These are phyloP conservation scores for Dastarcus helophoroides DNA, from an alignment of 2,888 invertebrate species.

Conservation along the genomic window DNA sequence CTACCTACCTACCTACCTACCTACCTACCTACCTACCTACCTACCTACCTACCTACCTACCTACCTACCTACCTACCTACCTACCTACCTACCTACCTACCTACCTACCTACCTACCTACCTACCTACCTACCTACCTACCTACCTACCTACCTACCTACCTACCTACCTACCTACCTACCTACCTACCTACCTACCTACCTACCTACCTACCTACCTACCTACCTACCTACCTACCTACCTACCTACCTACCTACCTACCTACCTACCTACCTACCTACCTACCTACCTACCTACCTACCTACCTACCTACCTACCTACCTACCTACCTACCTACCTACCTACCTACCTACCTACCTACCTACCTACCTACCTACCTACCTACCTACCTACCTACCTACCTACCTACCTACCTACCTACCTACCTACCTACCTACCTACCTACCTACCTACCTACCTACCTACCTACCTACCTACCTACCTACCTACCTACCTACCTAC, in stretches of 20 bases:
- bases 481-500: constrained; percentile 4
- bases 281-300: constrained; percentile 4
- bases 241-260: constrained; percentile 4
- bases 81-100: constrained; percentile 4
- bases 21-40: constrained; percentile 3
- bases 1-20: constrained; percentile 4
- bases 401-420: constrained; percentile 4
- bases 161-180: constrained; percentile 4
- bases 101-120: constrained; percentile 4
- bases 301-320: constrained; percentile 4
- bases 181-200: constrained; percentile 4
- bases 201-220: constrained; percentile 4
- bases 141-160: constrained; percentile 4
- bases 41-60: constrained; percentile 4
- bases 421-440: constrained; percentile 4
- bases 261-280: constrained; percentile 4
- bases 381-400: constrained; percentile 4
- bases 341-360: constrained; percentile 4
- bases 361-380: constrained; percentile 2
- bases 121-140: constrained; percentile 4
- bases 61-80: constrained; percentile 4
- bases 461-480: constrained; percentile 4
- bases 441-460: constrained; percentile 4
- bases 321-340: constrained; percentile 3
- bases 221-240: constrained; percentile 4